Percentiles rank a stretch among this genome's conserved stretches.
phyloP scores from a whole-genome alignment of 2,888 invertebrate genomes.

The Cephus sareptanus region DNA sequence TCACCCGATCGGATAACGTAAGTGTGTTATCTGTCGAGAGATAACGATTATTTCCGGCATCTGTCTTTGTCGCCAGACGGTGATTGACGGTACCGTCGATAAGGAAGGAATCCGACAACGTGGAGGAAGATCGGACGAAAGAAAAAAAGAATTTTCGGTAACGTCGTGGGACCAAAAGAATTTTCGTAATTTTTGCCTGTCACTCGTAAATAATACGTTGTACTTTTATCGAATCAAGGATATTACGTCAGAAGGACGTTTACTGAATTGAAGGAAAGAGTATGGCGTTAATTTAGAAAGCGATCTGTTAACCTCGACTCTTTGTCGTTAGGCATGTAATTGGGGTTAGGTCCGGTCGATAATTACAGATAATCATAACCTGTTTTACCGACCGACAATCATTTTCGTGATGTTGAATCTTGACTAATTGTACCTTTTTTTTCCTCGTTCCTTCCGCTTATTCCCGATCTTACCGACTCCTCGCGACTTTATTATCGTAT shows the following conservation, averaged over 20 bases:
- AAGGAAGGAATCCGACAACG: too few species aligned
- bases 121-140: too few species aligned
- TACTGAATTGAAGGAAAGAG: too few species aligned
- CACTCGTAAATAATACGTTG: too few species aligned
- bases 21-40: neutral
- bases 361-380: neutral
- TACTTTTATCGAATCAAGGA: too few species aligned
- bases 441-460: slow-evolving; percentile 4
- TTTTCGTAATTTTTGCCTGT: too few species aligned
- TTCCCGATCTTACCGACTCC: neutral
- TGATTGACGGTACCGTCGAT: too few species aligned
- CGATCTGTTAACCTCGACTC: neutral
- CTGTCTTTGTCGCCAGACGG: too few species aligned
- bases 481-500: slow-evolving; percentile 1
- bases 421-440: neutral
- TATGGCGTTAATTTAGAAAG: neutral
- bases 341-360: neutral
- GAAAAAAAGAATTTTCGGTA: too few species aligned
- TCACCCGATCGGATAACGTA: neutral
- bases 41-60: neutral
- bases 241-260: too few species aligned
- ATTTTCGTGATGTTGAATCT: neutral
- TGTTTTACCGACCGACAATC: neutral
- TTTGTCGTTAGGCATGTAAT: neutral
- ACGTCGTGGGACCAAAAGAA: too few species aligned